Evolutionary conservation across 2,797 vertebrate genomes (phyloP), one percentile per base, ranked within the genome.

Genomic region (Bradypus variegatus): DNA sequence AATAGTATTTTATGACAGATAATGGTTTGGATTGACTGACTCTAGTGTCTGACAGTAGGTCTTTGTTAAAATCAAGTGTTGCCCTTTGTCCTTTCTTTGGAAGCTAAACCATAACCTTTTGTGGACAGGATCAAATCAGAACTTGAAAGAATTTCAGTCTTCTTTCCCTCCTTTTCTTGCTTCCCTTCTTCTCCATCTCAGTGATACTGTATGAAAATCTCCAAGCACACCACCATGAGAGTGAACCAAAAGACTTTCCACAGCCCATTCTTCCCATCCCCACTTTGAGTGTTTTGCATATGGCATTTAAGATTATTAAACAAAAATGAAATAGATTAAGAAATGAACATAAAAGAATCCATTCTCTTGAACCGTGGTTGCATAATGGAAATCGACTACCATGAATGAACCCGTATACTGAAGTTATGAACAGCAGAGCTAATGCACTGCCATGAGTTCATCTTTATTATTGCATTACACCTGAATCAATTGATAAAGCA

Each of bases 401-500:
- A 97, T 97, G 97, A 98, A 98, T 98, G 97, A 98, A 98, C 97
- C 94, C 96, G 10, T 96, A 96, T 97, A 96, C 97, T 98, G 98
- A 98, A 98, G 98, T 98, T 98, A 98, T 98, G 98, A 98, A 98
- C 97, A 98, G 98, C 98, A 97, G 98, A 98, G 97, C 98, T 99
- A 99, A 99, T 99, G 98, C 98, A 98, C 98, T 99, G 98, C 98
- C 97, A 96, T 98, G 98, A 98, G 98, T 99, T 99, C 98, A 98
- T 98, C 98, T 98, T 98, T 98, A 98, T 99, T 99, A 99, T 99
- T 98, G 97, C 98, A 99, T 99, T 99, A 99, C 98, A 98, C 98
- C 98, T 98, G 98, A 98, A 99, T 99, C 99, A 99, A 99, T 99
- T 99, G 98, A 99, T 98, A 99, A 99, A 99, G 98, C 98, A 98